phyloP scores from a whole-genome alignment of 1,140 invertebrate species.

The Zaprionus ornatus region DNA sequence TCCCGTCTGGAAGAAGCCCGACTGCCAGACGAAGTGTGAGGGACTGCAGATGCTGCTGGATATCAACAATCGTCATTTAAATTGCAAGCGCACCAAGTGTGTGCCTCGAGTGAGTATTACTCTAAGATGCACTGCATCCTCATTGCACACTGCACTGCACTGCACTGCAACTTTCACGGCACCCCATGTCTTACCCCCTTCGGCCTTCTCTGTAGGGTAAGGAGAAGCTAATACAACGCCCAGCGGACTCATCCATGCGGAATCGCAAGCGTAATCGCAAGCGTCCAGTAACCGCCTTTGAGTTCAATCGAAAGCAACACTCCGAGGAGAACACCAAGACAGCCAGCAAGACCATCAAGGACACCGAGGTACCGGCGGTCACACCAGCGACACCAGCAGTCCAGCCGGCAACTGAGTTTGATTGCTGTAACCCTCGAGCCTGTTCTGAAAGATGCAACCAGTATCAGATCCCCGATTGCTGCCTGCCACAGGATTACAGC shows the following conservation, averaged over 20 bases:
- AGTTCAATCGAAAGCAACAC: constrained; percentile 13
- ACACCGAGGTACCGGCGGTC: too few species aligned
- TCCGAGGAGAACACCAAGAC: background rate
- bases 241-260: constrained; percentile 19
- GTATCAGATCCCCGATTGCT: background rate
- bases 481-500: background rate
- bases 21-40: constrained; percentile 56
- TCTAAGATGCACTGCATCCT: background rate
- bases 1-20: constrained; percentile 43
- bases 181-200: background rate
- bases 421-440: background rate
- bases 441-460: too few species aligned
- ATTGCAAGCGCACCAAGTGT: constrained; percentile 47
- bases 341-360: background rate
- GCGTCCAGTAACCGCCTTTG: constrained; percentile 46
- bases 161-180: background rate
- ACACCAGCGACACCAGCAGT: background rate
- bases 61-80: constrained; percentile 17
- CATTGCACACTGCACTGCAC: background rate
- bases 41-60: constrained; percentile 33
- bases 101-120: constrained; percentile 36
- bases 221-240: constrained; percentile 29
- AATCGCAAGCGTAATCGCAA: constrained; percentile 32
- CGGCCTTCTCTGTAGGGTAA: background rate
- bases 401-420: background rate